Evolutionary conservation across 2,113 vertebrate genomes (phyloP).

Genomic region (Cyanoderma ruficeps): DNA sequence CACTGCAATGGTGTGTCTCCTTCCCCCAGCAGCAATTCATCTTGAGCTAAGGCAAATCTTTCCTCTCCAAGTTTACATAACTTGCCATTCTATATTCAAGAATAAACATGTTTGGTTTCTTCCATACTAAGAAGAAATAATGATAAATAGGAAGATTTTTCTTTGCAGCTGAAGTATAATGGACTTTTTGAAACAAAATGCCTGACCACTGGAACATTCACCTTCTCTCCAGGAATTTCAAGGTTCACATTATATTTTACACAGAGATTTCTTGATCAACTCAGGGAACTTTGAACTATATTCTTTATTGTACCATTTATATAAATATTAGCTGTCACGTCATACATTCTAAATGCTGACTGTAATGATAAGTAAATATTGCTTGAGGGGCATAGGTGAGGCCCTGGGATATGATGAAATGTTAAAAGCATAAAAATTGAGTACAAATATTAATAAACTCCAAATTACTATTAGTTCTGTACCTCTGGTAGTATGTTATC

Average conservation of each 20-base stretch:
- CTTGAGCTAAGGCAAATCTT: not conserved
- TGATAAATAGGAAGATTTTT: not conserved
- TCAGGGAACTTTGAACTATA: not conserved
- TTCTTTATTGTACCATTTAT: not conserved
- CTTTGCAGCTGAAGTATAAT: not conserved
- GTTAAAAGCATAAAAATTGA: not conserved
- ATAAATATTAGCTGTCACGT: not conserved
- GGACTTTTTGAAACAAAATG: not conserved
- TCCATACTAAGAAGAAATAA: not conserved
- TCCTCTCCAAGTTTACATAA: not conserved
- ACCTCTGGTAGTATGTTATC: slow-evolving; percentile 7
- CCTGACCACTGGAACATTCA: not conserved
- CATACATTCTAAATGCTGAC: not conserved
- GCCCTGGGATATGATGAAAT: not conserved
- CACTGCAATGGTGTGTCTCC: not conserved
- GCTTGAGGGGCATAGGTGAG: not conserved
- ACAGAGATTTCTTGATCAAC: not conserved
- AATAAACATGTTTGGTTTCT: not conserved
- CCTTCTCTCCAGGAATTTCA: not conserved
- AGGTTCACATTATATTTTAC: not conserved
- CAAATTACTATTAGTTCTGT: slow-evolving; percentile 2
- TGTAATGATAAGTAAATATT: not conserved
- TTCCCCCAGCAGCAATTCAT: not conserved
- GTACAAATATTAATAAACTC: slow-evolving; percentile 16
- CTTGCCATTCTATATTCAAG: not conserved